These are phyloP conservation scores for Mustelus asterias DNA, from an alignment of 2,113 vertebrate species.

Conservation along the genomic window DNA sequence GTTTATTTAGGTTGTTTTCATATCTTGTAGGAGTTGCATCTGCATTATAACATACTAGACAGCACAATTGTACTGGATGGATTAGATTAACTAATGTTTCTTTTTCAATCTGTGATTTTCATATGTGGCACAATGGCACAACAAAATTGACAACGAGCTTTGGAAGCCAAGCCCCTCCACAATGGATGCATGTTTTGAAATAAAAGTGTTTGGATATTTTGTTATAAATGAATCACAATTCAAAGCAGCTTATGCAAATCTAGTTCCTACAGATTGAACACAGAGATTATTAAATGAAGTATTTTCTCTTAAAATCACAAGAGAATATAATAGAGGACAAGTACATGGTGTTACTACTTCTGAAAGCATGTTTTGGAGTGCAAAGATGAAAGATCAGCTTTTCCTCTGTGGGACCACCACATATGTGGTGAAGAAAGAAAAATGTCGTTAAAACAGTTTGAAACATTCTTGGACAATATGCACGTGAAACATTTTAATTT, in stretches of 20 bases:
- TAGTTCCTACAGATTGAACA: neutral
- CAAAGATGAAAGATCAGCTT: neutral
- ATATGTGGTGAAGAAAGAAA: neutral
- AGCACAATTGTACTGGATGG: neutral
- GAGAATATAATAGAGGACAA: neutral
- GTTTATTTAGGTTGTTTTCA: neutral
- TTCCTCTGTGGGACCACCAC: neutral
- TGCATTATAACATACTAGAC: neutral
- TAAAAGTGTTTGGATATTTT: neutral
- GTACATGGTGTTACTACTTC: neutral
- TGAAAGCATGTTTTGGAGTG: neutral
- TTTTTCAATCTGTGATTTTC: neutral
- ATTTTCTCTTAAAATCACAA: neutral
- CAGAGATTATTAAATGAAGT: neutral
- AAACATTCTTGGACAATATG: constrained; percentile 13
- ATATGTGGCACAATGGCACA: neutral
- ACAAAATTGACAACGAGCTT: neutral
- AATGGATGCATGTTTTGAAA: neutral
- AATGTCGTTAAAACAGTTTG: neutral
- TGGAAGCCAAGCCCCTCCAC: neutral
- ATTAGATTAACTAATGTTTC: neutral
- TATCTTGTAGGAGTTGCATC: neutral
- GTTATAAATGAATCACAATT: neutral
- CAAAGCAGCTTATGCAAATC: neutral
- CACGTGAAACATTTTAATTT: constrained; percentile 56